phyloP scores from a whole-genome alignment of 2,113 vertebrate genomes.

The Microtus ochrogaster region DNA sequence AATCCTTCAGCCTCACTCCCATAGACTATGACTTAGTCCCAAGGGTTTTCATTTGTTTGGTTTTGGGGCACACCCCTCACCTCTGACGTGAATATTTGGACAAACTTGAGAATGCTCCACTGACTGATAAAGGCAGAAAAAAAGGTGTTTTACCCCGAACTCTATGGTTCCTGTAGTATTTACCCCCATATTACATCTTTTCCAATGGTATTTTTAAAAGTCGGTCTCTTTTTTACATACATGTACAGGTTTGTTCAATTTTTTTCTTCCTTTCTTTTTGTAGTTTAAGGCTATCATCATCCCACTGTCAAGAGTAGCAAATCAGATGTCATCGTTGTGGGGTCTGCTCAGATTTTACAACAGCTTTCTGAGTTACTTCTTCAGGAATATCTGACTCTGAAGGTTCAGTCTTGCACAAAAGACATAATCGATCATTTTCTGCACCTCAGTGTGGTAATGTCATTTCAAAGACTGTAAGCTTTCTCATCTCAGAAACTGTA shows the following conservation, averaged over 20 bases:
- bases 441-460: background rate
- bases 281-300: slow-evolving; percentile 87
- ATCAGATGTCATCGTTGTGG: slow-evolving; percentile 88
- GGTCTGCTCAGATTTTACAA: background rate
- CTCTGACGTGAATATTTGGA: background rate
- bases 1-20: background rate
- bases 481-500: background rate
- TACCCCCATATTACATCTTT: background rate
- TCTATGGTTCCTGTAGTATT: background rate
- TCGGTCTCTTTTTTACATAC: background rate
- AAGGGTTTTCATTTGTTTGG: too few relatives aligned
- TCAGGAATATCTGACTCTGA: background rate
- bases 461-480: background rate
- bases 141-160: background rate
- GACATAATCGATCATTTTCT: too few relatives aligned
- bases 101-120: background rate
- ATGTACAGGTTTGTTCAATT: background rate
- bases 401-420: background rate
- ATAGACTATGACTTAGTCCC: background rate
- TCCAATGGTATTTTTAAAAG: background rate
- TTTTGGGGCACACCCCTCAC: background rate
- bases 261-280: background rate
- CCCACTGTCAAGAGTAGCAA: slow-evolving; percentile 91
- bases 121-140: background rate
- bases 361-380: background rate